These are phyloP conservation scores for Atlantisia rogersi DNA, from an alignment of 2,113 vertebrate genomes.

Conservation along the genomic window DNA sequence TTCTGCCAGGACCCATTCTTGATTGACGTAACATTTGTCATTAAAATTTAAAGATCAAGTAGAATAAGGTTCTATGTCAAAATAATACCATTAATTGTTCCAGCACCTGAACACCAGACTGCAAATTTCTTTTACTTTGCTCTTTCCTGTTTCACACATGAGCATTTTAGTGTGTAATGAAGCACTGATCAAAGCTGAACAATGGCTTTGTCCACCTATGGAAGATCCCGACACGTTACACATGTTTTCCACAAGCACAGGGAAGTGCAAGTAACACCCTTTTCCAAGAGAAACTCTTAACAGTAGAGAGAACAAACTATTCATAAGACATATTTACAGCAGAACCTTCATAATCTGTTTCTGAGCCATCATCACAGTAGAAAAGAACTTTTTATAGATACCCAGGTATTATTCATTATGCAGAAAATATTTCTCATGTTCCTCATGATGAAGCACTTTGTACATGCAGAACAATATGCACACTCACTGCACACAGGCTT, in stretches of 20 bases:
- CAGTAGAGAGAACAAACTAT: background rate
- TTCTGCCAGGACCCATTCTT: background rate
- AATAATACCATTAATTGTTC: background rate
- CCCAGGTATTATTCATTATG: background rate
- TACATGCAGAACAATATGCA: background rate
- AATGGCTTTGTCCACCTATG: background rate
- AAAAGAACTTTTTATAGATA: background rate
- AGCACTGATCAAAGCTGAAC: background rate
- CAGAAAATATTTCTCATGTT: background rate
- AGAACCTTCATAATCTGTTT: background rate
- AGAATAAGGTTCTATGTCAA: background rate
- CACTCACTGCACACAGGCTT: background rate
- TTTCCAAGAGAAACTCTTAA: background rate
- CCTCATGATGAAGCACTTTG: background rate
- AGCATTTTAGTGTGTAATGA: background rate
- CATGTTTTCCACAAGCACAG: background rate
- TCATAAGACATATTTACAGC: background rate
- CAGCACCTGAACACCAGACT: background rate
- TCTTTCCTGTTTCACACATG: background rate
- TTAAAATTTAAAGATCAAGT: background rate
- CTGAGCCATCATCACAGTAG: background rate
- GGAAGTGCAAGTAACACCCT: background rate
- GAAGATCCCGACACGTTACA: background rate
- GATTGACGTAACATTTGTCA: background rate
- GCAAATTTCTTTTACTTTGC: background rate